A percentile compares a stretch with the other conserved stretches of the same genome.
Evolutionary conservation across 2,888 invertebrate species (phyloP).

Genomic region (Mechanitis messenoides): DNA sequence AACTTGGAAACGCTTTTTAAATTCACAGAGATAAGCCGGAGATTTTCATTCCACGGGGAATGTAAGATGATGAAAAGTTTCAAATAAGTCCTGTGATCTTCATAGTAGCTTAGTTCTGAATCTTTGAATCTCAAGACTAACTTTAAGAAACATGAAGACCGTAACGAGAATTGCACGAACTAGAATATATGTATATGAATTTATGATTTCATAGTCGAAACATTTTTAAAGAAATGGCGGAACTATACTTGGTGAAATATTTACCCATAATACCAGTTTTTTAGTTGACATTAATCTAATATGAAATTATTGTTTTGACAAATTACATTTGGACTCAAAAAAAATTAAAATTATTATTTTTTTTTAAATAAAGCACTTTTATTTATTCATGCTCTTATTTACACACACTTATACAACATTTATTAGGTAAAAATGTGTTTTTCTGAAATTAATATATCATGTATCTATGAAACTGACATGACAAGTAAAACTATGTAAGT

Average conservation of each 20-base stretch:
- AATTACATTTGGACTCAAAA: no score
- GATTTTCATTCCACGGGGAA: conserved; percentile 22
- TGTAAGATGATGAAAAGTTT: conserved; percentile 18
- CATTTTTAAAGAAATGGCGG: no score
- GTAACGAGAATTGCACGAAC: not conserved
- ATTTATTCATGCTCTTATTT: no score
- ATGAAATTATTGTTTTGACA: no score
- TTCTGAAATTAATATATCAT: no score
- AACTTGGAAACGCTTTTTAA: conserved; percentile 30
- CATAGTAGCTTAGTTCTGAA: conserved; percentile 6
- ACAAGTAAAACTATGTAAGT: no score
- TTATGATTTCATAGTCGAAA: not conserved
- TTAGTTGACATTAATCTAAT: no score
- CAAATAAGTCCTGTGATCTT: conserved; percentile 20
- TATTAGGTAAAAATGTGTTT: not conserved
- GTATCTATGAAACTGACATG: no score
- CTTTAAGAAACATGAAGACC: not conserved
- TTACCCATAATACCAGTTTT: no score
- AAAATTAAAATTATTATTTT: no score
- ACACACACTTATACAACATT: no score
- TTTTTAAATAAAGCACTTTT: not conserved
- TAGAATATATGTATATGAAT: not conserved
- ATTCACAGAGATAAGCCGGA: conserved; percentile 25
- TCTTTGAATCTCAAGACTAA: not conserved
- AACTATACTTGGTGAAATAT: no score